These are phyloP conservation scores for Styela plicata DNA, from an alignment of 23 tunicate species.

Conservation along the genomic window DNA sequence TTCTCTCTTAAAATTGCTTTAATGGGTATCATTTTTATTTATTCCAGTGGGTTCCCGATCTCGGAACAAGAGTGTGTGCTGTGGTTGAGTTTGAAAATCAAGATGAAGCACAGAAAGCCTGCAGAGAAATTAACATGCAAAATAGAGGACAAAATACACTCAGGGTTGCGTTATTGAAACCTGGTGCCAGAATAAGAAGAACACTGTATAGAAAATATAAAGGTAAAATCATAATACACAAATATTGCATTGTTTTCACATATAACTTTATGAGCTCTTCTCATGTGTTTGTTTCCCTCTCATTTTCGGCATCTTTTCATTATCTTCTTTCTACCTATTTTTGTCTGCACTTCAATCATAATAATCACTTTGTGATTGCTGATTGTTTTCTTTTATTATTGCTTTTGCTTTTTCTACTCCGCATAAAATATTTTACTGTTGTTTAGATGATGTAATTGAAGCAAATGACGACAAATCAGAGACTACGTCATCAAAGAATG, in stretches of 20 bases:
- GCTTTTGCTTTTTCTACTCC: background rate
- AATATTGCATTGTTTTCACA: too few relatives aligned
- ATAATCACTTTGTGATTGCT: too few relatives aligned
- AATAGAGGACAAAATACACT: constrained; percentile 60
- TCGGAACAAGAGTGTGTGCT: constrained; percentile 78
- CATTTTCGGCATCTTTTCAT: too few relatives aligned
- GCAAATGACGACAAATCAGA: background rate
- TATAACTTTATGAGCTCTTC: too few relatives aligned
- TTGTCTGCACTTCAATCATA: too few relatives aligned
- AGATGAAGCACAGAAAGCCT: constrained; percentile 95
- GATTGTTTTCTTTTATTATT: too few relatives aligned
- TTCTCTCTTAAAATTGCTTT: too few relatives aligned
- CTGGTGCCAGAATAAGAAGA: constrained; percentile 87
- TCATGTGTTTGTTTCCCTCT: too few relatives aligned
- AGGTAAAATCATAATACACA: too few relatives aligned
- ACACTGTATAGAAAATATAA: constrained; percentile 93
- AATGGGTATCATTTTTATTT: too few relatives aligned
- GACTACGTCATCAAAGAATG: background rate
- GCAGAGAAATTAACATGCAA: constrained; percentile 98
- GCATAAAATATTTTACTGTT: background rate
- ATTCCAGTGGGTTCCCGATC: constrained; percentile 93
- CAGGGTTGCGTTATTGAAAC: constrained; percentile 91
- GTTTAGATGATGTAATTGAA: background rate
- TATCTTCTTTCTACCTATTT: too few relatives aligned
- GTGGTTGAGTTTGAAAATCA: constrained; percentile 84